Evolutionary conservation across 1,140 invertebrate genomes (phyloP).

Genomic region (Melitaea cinxia): DNA sequence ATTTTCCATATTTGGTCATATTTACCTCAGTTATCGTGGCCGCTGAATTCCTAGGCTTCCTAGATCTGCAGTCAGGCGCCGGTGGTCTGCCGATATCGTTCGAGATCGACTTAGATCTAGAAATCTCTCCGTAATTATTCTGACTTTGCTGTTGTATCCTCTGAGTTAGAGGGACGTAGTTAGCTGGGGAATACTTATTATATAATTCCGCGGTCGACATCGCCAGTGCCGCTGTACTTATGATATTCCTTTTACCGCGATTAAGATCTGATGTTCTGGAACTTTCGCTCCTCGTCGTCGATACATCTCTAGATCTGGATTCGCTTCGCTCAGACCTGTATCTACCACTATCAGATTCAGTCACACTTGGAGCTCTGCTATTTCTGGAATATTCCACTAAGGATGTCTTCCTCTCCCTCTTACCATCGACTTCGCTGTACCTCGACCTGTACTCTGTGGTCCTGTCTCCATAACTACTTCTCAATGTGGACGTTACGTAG

Average conservation of each 20-base stretch:
- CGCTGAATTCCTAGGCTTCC: conserved; percentile 63
- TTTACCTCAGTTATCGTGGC: conserved; percentile 74
- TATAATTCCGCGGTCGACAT: conserved; percentile 83
- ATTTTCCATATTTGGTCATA: not conserved
- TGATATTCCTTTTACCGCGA: conserved; percentile 55
- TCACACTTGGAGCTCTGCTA: conserved; percentile 70
- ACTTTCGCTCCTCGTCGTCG: conserved; percentile 73
- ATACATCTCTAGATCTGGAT: conserved; percentile 67
- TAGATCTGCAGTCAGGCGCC: conserved; percentile 54
- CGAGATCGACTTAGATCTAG: conserved; percentile 81
- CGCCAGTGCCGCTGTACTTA: conserved; percentile 57
- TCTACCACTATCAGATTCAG: conserved; percentile 75
- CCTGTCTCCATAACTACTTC: conserved; percentile 75
- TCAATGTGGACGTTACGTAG: conserved; percentile 70
- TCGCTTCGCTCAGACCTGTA: conserved; percentile 70
- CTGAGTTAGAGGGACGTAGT: conserved; percentile 84
- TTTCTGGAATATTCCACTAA: conserved; percentile 68
- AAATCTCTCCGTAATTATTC: conserved; percentile 71
- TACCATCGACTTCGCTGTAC: conserved; percentile 68
- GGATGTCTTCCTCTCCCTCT: conserved; percentile 71
- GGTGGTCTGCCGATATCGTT: conserved; percentile 80
- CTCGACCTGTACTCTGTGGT: conserved; percentile 75
- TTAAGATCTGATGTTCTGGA: conserved; percentile 57
- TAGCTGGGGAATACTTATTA: conserved; percentile 84
- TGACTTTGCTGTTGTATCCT: conserved; percentile 72